A percentile compares a stretch with the other conserved stretches of the same genome.
Conservation (phyloP, 2,797 vertebrate genomes). For the Tiaroga cobitis region DNA sequence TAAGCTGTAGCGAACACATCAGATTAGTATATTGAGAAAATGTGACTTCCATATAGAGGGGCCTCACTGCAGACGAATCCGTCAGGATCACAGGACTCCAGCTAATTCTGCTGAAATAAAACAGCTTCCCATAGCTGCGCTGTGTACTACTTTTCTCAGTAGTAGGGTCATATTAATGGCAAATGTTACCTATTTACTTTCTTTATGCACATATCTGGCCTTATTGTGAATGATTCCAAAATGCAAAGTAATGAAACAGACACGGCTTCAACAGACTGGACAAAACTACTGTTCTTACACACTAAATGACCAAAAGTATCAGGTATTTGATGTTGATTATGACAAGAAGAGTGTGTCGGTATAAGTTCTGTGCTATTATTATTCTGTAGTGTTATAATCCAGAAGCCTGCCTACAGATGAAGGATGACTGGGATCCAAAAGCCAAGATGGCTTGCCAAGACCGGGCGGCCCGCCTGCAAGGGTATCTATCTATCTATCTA, state of each 20-base stretch:
- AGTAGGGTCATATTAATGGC: neutral
- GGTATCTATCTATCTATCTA: slow-evolving; percentile 58
- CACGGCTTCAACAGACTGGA: neutral
- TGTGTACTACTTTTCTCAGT: neutral
- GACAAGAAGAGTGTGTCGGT: neutral
- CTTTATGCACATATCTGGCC: neutral
- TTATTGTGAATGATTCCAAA: neutral
- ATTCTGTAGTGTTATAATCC: slow-evolving; percentile 83
- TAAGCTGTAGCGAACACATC: neutral
- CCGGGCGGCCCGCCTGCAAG: slow-evolving; percentile 69
- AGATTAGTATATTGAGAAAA: slow-evolving; percentile 53
- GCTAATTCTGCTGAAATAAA: slow-evolving; percentile 43
- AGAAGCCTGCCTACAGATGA: slow-evolving; percentile 83
- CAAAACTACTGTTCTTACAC: neutral
- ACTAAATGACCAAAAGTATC: neutral
- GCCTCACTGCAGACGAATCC: slow-evolving; percentile 34
- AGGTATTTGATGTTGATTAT: neutral
- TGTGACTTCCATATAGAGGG: slow-evolving; percentile 57
- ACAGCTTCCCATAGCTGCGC: neutral
- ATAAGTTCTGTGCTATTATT: slow-evolving; percentile 27
- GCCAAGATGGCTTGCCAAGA: slow-evolving; percentile 77
- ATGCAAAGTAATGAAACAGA: neutral
- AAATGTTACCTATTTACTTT: neutral
- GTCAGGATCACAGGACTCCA: slow-evolving; percentile 53
- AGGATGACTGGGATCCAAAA: slow-evolving; percentile 80